Evolutionary conservation across 2,797 vertebrate genomes (phyloP), one percentile per base, ranked within the genome.

Genomic region (Lagorchestes hirsutus): DNA sequence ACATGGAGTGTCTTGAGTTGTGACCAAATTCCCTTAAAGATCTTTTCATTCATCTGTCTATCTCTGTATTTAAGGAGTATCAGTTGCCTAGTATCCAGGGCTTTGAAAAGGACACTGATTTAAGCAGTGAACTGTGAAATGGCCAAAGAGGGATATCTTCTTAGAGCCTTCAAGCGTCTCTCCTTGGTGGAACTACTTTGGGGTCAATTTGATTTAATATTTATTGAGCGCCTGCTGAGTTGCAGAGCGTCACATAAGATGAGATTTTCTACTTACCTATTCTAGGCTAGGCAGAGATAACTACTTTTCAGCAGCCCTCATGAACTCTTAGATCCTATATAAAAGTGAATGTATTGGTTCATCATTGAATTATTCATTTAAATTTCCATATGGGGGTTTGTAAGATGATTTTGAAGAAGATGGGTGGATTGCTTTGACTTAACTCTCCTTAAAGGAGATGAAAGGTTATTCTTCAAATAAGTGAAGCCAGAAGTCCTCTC

Each of bases 251-350:
- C 29, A 31, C 46, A 87, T 87, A 40, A 46, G 40, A 6, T 22
- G 14, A 95, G 16, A 13, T 0, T 3, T 34, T 58, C 56, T 56
- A 1, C 29, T 59, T 87, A 28, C n/a, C 12, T n/a, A 50, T 50
- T 58, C 67, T 90, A 90, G 40, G 0, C 0, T 90, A n/a, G 55
- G 67, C 2, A 4, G 4, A 92, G 90, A 54, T 24, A 50, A 91
- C 16, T 8, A 3, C 11, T 91, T 90, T 92, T 93, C 56, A 82
- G 11, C 31, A 40, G n/a, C 95, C 93, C 29, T 50, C 91, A 40
- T 52, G 34, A 93, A 31, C 82, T 95, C 93, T 91, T 67, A 82
- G 22, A 87, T 87, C 57, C 93, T 92, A 90, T 52, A 95, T 87
- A 87, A 87, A 96, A 95, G 34, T 54, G 40, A 18, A 50, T 93